A percentile compares a stretch with the other conserved stretches of the same genome.
Conservation (phyloP, 2,797 vertebrate species). For the Lithobates pipiens region DNA sequence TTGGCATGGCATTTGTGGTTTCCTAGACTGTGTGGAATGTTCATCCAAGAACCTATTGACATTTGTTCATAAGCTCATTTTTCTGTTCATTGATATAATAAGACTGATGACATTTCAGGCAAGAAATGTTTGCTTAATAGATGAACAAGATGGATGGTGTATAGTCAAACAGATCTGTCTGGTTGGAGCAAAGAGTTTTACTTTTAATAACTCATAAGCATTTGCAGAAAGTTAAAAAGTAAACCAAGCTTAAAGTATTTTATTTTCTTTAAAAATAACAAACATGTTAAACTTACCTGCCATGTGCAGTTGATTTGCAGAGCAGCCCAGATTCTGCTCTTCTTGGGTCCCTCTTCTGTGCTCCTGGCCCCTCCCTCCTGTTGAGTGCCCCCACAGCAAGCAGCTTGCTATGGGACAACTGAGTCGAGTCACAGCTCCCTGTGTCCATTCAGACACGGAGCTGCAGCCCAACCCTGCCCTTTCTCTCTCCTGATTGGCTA, state of each 20-base stretch:
- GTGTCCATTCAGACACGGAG: too few species aligned
- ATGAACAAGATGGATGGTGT: conserved; percentile 22
- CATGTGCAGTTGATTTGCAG: too few species aligned
- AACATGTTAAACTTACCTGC: too few species aligned
- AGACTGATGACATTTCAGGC: conserved; percentile 30
- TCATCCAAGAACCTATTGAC: conserved; percentile 21
- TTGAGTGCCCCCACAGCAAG: too few species aligned
- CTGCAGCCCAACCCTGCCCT: too few species aligned
- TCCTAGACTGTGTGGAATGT: conserved; percentile 5
- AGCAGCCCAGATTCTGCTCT: too few species aligned
- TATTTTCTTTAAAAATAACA: too few species aligned
- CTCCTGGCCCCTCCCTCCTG: too few species aligned
- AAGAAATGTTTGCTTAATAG: conserved; percentile 22
- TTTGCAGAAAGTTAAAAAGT: neutral
- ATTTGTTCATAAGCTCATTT: conserved; percentile 41
- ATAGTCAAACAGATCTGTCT: conserved; percentile 15
- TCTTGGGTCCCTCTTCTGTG: too few species aligned
- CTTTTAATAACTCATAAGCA: neutral
- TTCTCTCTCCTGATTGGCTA: too few species aligned
- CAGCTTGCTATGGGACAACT: too few species aligned
- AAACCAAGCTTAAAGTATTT: neutral
- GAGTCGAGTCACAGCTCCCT: too few species aligned
- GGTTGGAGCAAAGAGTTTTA: neutral
- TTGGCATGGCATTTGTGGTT: conserved; percentile 22
- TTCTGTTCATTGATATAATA: conserved; percentile 36